Conservation (phyloP, 2,113 vertebrate genomes). For the Ailurus styani region DNA sequence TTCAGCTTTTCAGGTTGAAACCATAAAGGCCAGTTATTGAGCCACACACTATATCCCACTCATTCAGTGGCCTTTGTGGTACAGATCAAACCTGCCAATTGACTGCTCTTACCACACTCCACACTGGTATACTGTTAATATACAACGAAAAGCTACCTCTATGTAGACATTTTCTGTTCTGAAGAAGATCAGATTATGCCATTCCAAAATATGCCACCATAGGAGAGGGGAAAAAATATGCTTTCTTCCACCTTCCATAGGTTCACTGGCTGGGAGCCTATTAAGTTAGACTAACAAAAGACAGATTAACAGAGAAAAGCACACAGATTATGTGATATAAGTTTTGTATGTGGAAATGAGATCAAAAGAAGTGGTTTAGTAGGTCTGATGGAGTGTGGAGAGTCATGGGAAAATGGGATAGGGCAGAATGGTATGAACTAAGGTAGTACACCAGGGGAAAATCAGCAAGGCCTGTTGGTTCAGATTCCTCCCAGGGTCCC, state of each 20-base stretch:
- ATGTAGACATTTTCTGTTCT: neutral
- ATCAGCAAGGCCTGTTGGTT: neutral
- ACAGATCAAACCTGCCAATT: neutral
- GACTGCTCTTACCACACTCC: neutral
- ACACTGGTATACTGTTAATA: neutral
- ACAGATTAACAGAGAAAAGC: neutral
- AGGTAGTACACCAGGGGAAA: neutral
- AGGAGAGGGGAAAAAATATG: neutral
- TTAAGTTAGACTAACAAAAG: neutral
- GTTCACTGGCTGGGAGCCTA: neutral
- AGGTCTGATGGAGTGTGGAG: neutral
- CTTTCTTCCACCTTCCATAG: neutral
- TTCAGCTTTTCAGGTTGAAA: neutral
- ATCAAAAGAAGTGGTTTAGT: neutral
- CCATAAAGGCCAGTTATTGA: neutral
- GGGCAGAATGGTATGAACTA: neutral
- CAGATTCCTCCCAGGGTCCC: neutral
- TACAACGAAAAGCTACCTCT: neutral
- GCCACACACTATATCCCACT: neutral
- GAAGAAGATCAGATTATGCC: neutral
- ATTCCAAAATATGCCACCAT: neutral
- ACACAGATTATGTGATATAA: neutral
- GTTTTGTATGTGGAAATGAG: neutral
- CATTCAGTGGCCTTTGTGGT: neutral
- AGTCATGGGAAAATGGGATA: neutral